Evolutionary conservation across 2,113 vertebrate genomes (phyloP).

Genomic region (Regulus satrapa): DNA sequence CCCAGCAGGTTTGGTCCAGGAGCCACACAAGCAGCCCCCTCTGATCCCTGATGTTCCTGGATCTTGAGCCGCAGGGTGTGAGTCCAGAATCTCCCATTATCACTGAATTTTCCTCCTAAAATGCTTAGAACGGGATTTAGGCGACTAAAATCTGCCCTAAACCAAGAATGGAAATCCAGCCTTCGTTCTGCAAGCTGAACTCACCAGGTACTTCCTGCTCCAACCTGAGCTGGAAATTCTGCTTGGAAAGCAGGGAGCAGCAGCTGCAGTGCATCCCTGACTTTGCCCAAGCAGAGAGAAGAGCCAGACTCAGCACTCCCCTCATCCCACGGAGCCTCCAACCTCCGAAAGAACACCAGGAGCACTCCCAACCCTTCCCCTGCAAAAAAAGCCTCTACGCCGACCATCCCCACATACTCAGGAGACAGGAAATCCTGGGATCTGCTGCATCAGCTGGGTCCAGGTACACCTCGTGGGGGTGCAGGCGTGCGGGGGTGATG

Average conservation of each 20-base stretch:
- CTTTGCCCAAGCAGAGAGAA: background rate
- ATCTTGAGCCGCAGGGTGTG: background rate
- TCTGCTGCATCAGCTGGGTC: slow-evolving; percentile 86
- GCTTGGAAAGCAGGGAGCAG: background rate
- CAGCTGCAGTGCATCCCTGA: background rate
- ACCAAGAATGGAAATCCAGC: background rate
- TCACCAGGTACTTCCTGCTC: background rate
- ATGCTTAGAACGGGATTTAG: background rate
- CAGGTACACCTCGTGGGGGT: slow-evolving; percentile 95
- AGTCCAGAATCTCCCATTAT: background rate
- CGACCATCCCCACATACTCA: slow-evolving; percentile 72
- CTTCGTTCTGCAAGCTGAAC: background rate
- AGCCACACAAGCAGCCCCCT: background rate
- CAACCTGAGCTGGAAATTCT: background rate
- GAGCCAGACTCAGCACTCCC: background rate
- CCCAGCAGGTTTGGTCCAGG: background rate
- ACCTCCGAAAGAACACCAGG: background rate
- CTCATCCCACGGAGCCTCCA: background rate
- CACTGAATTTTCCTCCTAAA: background rate
- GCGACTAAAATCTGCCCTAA: background rate
- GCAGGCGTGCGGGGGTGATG: slow-evolving; percentile 90
- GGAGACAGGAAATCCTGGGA: slow-evolving; percentile 84
- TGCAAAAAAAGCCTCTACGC: accelerated
- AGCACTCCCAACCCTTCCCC: background rate
- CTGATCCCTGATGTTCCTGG: background rate